phyloP scores from a whole-genome alignment of 2,888 invertebrate species.

The Drosophila anomalipes region DNA sequence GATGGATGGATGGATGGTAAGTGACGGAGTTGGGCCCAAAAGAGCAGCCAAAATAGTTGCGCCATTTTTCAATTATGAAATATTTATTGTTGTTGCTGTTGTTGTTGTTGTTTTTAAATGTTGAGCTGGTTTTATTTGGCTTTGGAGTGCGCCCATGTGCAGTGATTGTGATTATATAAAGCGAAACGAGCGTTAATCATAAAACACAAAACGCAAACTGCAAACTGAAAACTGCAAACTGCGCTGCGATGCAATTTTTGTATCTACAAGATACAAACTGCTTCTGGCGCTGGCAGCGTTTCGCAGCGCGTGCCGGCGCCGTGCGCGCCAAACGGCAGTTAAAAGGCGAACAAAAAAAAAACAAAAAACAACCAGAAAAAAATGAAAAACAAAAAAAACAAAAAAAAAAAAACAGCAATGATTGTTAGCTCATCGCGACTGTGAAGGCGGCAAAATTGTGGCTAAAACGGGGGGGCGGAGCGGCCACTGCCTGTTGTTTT shows the following conservation, averaged over 20 bases:
- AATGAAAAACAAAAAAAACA: constrained; percentile 3
- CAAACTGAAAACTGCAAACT: background rate
- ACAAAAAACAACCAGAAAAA: constrained; percentile 11
- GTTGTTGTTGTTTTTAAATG: constrained; percentile 9
- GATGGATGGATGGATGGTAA: constrained; percentile 35
- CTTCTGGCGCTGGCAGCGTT: constrained; percentile 19
- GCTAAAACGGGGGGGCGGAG: constrained; percentile 31
- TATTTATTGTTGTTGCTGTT: constrained; percentile 23
- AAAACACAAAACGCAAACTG: constrained; percentile 38
- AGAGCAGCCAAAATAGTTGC: constrained; percentile 71
- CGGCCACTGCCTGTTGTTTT: constrained; percentile 70
- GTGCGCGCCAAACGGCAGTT: constrained; percentile 70
- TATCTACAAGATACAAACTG: constrained; percentile 77
- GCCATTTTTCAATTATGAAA: constrained; percentile 78
- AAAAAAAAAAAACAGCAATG: constrained; percentile 19
- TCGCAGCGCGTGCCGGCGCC: constrained; percentile 74
- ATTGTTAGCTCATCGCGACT: constrained; percentile 69
- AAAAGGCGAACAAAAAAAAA: constrained; percentile 41
- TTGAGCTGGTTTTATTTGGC: constrained; percentile 11
- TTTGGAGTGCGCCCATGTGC: constrained; percentile 55
- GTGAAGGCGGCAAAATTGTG: constrained; percentile 45
- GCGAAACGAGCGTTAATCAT: constrained; percentile 75
- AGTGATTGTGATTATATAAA: constrained; percentile 74
- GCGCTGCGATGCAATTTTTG: constrained; percentile 44
- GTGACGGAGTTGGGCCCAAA: constrained; percentile 48